Percentiles rank a stretch among this genome's conserved stretches.
Evolutionary conservation across 1,140 invertebrate species (phyloP).

Genomic region (Pseudobourletiella spinata): DNA sequence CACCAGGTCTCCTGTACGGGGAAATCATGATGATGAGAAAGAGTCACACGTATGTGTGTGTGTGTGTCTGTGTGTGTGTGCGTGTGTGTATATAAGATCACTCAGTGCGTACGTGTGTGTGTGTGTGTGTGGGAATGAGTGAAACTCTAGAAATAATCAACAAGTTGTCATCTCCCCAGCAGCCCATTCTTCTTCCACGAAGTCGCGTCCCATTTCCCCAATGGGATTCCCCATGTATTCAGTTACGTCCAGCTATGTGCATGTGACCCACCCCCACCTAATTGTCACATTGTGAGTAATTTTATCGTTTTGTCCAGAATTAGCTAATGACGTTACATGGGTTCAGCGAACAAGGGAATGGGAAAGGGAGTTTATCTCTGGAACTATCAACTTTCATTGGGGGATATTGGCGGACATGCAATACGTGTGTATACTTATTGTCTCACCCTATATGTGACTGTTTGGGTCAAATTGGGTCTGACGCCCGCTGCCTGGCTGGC

Average conservation of each 20-base stretch:
- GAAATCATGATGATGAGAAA: not conserved
- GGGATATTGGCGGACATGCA: not conserved
- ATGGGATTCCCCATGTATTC: not conserved
- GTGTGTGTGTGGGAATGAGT: too few species aligned
- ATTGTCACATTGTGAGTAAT: too few species aligned
- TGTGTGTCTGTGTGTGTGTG: too few species aligned
- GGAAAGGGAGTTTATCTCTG: not conserved
- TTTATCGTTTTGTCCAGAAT: not conserved
- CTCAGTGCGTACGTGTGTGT: too few species aligned
- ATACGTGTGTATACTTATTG: not conserved
- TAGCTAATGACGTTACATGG: not conserved
- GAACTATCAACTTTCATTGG: not conserved
- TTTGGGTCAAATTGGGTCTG: not conserved
- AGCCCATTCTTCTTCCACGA: not conserved
- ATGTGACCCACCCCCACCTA: too few species aligned
- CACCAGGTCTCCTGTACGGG: slow-evolving; percentile 29
- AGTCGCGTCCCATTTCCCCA: not conserved
- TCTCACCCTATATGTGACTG: not conserved
- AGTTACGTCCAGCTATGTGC: too few species aligned
- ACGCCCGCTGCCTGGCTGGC: too few species aligned
- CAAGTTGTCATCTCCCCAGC: not conserved
- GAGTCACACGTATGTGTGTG: too few species aligned
- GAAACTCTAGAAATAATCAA: not conserved
- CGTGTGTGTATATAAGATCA: too few species aligned
- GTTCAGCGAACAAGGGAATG: not conserved